These are phyloP conservation scores for Taenioides sp. DNA, from an alignment of 2,797 vertebrate genomes.

Conservation along the genomic window DNA sequence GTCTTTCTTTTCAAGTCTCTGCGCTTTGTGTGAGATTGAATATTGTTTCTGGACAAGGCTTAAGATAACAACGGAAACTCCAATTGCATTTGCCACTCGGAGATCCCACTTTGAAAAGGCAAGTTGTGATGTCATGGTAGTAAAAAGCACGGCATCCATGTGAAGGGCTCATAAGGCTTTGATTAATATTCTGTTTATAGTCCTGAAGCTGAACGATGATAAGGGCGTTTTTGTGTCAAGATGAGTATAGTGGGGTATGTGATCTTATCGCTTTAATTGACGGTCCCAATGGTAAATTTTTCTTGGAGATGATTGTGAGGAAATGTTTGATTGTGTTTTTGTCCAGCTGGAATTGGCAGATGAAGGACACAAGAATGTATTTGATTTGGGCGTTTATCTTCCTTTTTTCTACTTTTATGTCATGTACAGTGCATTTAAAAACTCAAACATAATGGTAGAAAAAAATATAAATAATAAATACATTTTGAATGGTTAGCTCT, in stretches of 20 bases:
- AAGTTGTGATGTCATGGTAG: neutral
- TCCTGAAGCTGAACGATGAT: neutral
- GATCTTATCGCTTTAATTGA: neutral
- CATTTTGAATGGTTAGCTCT: no score
- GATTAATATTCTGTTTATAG: neutral
- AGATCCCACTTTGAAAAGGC: neutral
- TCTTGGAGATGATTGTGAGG: neutral
- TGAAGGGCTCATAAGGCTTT: conserved; percentile 9
- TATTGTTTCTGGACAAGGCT: conserved; percentile 14
- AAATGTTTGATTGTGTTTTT: neutral
- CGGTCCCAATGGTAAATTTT: neutral
- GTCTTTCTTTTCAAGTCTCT: conserved; percentile 4
- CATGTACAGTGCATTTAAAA: no score
- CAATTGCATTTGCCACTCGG: conserved; percentile 17
- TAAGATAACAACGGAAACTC: conserved; percentile 16
- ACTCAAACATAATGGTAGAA: no score
- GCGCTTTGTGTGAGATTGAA: neutral
- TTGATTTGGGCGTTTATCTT: no score
- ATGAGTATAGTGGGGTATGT: neutral
- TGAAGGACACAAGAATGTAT: neutral
- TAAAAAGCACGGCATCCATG: conserved; percentile 1
- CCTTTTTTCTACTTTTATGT: no score
- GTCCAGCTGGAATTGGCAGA: neutral
- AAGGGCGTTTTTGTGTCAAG: neutral
- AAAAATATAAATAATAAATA: no score